A percentile compares a stretch with the other conserved stretches of the same genome.
Evolutionary conservation across 2,797 vertebrate genomes (phyloP).

Genomic region (Rhabdophis nuchalis): DNA sequence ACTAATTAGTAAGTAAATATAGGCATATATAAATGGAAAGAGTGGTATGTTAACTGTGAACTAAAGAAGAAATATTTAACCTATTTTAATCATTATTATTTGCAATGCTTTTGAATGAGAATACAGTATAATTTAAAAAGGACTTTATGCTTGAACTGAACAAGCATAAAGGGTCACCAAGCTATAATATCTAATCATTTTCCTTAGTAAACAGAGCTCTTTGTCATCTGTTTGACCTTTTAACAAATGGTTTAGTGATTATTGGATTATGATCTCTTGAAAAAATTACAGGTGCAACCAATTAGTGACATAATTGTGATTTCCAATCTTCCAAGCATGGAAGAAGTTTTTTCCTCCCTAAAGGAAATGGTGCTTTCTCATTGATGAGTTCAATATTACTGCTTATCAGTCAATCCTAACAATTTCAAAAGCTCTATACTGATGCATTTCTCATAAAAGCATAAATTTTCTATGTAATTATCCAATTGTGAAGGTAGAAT

Average conservation of each 20-base stretch:
- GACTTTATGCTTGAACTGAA: conserved; percentile 68
- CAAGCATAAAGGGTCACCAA: conserved; percentile 68
- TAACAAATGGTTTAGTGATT: conserved; percentile 62
- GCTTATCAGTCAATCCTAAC: conserved; percentile 54
- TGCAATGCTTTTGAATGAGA: conserved; percentile 14
- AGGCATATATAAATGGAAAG: neutral
- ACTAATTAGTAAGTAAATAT: neutral
- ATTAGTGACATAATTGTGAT: conserved; percentile 73
- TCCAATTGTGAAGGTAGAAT: conserved; percentile 55
- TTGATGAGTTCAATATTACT: conserved; percentile 62
- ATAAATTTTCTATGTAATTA: conserved; percentile 58
- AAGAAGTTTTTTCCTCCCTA: conserved; percentile 34
- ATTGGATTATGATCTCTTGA: conserved; percentile 76
- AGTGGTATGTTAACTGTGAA: neutral
- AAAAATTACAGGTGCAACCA: conserved; percentile 82
- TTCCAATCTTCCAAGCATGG: conserved; percentile 48
- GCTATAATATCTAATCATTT: conserved; percentile 70
- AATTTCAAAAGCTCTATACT: conserved; percentile 65
- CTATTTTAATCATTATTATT: neutral
- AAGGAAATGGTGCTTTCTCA: conserved; percentile 56
- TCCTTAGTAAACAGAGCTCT: conserved; percentile 51
- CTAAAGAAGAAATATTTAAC: conserved; percentile 6
- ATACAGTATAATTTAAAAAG: conserved; percentile 60
- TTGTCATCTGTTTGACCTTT: conserved; percentile 71
- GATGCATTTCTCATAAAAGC: conserved; percentile 69